phyloP scores from a whole-genome alignment of 1,140 invertebrate species.

The Eurosta solidaginis region DNA sequence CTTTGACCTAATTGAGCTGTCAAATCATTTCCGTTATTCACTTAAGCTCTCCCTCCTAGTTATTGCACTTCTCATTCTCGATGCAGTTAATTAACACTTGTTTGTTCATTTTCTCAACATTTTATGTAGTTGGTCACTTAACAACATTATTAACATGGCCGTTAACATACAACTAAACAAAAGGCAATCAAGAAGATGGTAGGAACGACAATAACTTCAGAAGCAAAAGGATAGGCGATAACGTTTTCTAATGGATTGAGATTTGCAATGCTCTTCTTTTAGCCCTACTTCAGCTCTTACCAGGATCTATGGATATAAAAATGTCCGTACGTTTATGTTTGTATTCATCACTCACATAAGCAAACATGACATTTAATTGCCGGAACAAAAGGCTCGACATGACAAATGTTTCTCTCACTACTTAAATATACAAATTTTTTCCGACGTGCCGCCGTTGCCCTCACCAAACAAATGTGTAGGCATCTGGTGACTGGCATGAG shows the following conservation, averaged over 20 bases:
- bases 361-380: conserved; percentile 26
- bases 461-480: background rate
- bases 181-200: background rate
- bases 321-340: background rate
- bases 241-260: background rate
- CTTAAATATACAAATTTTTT: background rate
- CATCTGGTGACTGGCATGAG: background rate
- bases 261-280: background rate
- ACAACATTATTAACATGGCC: conserved; percentile 9
- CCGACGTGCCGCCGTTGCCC: too few relatives aligned
- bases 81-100: conserved; percentile 5
- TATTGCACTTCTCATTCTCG: background rate
- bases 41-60: background rate
- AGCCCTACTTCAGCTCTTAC: background rate
- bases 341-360: conserved; percentile 5
- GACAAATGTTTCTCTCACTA: conserved; percentile 4
- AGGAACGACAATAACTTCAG: background rate
- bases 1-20: background rate
- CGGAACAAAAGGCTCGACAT: conserved; percentile 22
- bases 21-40: background rate
- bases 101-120: background rate
- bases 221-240: background rate
- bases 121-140: background rate
- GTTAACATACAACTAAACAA: background rate
- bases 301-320: background rate